Base-by-base conservation (phyloP, 2,888 invertebrate species). In the Chaetogeoica ovagalla region DNA sequence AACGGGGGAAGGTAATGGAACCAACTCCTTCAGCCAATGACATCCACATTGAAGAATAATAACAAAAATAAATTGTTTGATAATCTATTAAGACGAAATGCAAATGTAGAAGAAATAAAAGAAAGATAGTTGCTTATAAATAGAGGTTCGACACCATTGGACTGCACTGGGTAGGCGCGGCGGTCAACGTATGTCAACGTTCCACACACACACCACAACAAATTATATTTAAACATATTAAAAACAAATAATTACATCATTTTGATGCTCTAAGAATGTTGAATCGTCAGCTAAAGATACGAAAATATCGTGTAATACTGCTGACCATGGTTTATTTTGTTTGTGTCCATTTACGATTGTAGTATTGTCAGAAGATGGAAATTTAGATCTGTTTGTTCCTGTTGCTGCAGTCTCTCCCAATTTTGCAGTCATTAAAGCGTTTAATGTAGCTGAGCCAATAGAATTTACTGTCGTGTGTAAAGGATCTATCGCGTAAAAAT, bases 281-380 rank as follows among this genome's bases (percentile, higher is more conserved):
- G 77, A 79, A 63, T 70, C 77, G 15, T 79, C 77, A 43, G 77
- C 77, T 17, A 79, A n/a, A 2, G 77, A 79, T 55, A 79, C 77
- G 55, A 79, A 79, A 71, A 79, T 79, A 62, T 79, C 77, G 30
- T 79, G 77, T 55, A 79, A 63, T 55, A 79, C 77, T 23, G 77
- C 77, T 63, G 77, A 79, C 77, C 77, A 79, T 8, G 77, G 70
- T 55, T 79, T 79, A 23, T 79, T 79, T 2, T 43, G 70, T 63
- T 70, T 79, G 37, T 70, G 70, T 71, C 62, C 62, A 55, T 55
- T 70, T 39, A 63, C 21, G 55, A n/a, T 55, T 55, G 60, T 79
- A 79, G 63, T 52, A 62, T 69, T 62, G 63, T 57, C 62, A 63
- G 37, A 43, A 60, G 69, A 55, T 15, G 19, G 21, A 11, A 70